phyloP scores from a whole-genome alignment of 2,888 invertebrate species.

The Torymus tubicola region DNA sequence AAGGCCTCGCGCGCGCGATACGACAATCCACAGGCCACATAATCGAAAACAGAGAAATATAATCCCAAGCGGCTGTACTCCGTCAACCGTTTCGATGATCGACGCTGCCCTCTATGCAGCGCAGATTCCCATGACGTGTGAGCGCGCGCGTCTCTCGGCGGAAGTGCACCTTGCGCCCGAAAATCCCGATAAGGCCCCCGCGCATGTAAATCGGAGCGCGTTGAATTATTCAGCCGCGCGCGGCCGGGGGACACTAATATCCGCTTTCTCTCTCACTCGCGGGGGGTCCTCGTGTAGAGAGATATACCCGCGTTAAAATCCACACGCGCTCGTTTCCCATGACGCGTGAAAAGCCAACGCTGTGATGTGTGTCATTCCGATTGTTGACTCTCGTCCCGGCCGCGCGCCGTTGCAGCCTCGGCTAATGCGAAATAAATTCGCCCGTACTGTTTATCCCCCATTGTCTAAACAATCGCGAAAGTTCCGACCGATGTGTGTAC shows the following conservation, averaged over 20 bases:
- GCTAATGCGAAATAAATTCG: conserved; percentile 36
- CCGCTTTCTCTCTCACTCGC: conserved; percentile 58
- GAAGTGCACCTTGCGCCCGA: conserved; percentile 46
- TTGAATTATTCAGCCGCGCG: conserved; percentile 66
- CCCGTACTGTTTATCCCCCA: conserved; percentile 10
- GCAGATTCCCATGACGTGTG: conserved; percentile 46
- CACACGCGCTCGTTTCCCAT: conserved; percentile 59
- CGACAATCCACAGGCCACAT: too few species aligned
- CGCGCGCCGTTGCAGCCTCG: conserved; percentile 8
- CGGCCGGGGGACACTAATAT: conserved; percentile 63
- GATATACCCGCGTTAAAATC: conserved; percentile 29
- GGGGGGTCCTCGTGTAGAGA: too few species aligned
- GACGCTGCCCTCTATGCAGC: background rate
- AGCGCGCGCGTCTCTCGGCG: background rate
- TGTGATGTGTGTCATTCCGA: conserved; percentile 32
- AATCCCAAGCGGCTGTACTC: background rate
- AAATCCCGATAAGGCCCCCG: conserved; percentile 13
- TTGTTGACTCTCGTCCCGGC: conserved; percentile 22
- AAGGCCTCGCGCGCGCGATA: too few species aligned
- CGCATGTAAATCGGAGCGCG: conserved; percentile 54
- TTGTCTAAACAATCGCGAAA: conserved; percentile 17
- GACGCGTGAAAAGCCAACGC: conserved; percentile 44
- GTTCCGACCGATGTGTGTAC: background rate
- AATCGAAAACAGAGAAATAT: background rate
- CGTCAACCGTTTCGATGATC: background rate